Percentiles rank a stretch among this genome's conserved stretches.
These are phyloP conservation scores for Drosophila multiciliata DNA, from an alignment of 2,888 invertebrate species.

Conservation along the genomic window DNA sequence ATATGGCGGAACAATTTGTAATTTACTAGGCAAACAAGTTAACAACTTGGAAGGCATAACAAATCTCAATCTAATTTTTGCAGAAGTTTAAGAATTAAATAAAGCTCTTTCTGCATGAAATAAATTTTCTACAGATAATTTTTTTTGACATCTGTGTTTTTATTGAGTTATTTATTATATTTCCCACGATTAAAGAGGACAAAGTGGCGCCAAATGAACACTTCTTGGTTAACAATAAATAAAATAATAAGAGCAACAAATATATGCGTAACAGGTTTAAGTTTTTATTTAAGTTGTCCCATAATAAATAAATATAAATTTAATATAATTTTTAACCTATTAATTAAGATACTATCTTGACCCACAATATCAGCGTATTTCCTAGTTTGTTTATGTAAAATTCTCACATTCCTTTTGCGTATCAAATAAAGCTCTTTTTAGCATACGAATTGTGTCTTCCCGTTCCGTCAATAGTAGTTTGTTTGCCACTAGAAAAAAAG, in stretches of 20 bases:
- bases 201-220: background rate
- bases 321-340: background rate
- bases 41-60: background rate
- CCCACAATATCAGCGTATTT: background rate
- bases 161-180: background rate
- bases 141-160: background rate
- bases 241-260: background rate
- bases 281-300: background rate
- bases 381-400: slow-evolving; percentile 2
- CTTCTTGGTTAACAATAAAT: background rate
- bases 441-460: slow-evolving; percentile 44
- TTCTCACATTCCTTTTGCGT: slow-evolving; percentile 7
- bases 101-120: background rate
- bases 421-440: slow-evolving; percentile 33
- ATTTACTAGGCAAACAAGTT: background rate
- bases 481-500: background rate
- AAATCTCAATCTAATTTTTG: background rate
- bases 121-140: background rate
- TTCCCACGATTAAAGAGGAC: background rate
- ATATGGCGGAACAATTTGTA: background rate
- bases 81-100: background rate
- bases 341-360: slow-evolving; percentile 7
- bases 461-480: slow-evolving; percentile 37
- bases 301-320: background rate
- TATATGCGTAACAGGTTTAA: background rate